Conservation (phyloP, 1,140 invertebrate species). For the Formica exsecta region DNA sequence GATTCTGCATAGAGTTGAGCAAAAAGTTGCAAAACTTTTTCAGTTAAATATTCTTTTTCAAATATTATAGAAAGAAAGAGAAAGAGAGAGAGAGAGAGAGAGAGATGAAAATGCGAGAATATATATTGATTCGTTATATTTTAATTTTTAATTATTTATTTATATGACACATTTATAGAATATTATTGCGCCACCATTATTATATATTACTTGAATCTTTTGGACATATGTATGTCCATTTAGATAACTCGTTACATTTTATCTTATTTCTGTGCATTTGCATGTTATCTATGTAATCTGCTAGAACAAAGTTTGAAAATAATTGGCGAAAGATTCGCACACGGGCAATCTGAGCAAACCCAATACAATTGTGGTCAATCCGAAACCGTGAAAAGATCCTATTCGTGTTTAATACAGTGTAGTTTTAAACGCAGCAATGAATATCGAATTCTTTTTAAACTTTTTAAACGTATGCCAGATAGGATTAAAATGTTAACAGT, state of each 20-base stretch:
- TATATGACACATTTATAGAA: no score
- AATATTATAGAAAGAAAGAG: not conserved
- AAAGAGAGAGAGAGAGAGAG: no score
- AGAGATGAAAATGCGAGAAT: not conserved
- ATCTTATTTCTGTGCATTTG: not conserved
- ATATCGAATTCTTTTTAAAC: slow-evolving; percentile 30
- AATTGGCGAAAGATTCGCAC: not conserved
- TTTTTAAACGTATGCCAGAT: not conserved
- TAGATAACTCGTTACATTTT: not conserved
- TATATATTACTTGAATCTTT: not conserved
- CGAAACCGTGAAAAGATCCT: not conserved
- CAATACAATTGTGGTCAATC: slow-evolving; percentile 15
- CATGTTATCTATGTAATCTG: not conserved
- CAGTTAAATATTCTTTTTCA: slow-evolving; percentile 22
- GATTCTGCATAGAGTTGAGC: not conserved
- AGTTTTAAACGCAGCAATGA: not conserved
- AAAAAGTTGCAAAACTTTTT: slow-evolving; percentile 9
- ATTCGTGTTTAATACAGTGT: slow-evolving; percentile 8
- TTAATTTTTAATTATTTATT: slow-evolving; percentile 22
- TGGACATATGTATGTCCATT: slow-evolving; percentile 16
- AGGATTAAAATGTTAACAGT: slow-evolving; percentile 33
- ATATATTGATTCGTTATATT: not conserved
- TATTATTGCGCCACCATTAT: no score
- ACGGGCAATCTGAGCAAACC: no score
- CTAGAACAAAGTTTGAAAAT: not conserved